These are phyloP conservation scores for Xenops minutus DNA, from an alignment of 2,797 vertebrate species.

Conservation along the genomic window DNA sequence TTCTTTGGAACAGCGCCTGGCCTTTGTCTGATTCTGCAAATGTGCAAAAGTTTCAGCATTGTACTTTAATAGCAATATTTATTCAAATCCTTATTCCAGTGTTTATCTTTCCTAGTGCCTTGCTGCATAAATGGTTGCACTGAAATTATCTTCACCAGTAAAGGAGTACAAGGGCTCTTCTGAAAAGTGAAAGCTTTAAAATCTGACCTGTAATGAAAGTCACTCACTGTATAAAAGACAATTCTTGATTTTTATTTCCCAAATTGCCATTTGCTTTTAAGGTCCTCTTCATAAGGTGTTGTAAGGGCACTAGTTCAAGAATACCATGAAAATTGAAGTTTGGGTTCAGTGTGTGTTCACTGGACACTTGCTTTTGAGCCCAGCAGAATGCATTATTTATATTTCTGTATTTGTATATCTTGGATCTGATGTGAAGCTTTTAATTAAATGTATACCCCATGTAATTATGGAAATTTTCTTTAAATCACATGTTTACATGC, in stretches of 20 bases:
- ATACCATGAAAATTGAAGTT: not conserved
- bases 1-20: slow-evolving; percentile 18
- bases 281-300: not conserved
- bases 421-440: not conserved
- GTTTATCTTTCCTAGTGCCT: slow-evolving; percentile 19
- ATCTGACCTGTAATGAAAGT: not conserved
- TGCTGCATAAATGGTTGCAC: not conserved
- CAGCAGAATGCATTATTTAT: not conserved
- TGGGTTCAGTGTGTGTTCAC: not conserved
- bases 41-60: slow-evolving; percentile 13
- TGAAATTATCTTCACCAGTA: not conserved
- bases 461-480: slow-evolving; percentile 21
- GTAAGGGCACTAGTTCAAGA: not conserved
- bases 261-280: not conserved
- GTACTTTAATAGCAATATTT: slow-evolving; percentile 49
- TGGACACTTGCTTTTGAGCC: not conserved
- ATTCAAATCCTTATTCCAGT: not conserved
- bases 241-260: not conserved
- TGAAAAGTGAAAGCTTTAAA: not conserved
- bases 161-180: not conserved
- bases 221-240: not conserved
- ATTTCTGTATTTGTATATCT: not conserved
- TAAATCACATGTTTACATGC: not conserved
- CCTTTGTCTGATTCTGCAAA: slow-evolving; percentile 34
- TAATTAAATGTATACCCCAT: slow-evolving; percentile 7